These are phyloP conservation scores for Tenrec ecaudatus DNA, from an alignment of 2,113 vertebrate species.

Conservation along the genomic window DNA sequence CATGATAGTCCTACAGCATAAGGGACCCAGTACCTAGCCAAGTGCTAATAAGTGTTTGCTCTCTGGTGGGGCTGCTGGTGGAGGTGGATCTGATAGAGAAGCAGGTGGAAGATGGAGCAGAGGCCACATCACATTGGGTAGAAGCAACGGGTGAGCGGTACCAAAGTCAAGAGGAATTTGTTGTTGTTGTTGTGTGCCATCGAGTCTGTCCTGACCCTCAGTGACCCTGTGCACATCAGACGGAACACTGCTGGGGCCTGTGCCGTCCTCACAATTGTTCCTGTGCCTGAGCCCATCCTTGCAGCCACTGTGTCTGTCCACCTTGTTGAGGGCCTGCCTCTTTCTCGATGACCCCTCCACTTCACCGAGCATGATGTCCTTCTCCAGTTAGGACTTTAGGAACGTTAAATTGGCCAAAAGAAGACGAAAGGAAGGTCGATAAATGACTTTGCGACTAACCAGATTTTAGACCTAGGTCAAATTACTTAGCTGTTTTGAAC, in stretches of 20 bases:
- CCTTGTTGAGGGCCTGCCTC: too few relatives aligned
- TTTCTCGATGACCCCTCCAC: too few relatives aligned
- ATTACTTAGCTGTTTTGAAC: constrained; percentile 28
- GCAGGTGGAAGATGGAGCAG: neutral
- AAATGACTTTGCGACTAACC: neutral
- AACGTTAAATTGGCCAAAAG: neutral
- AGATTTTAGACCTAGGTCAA: neutral
- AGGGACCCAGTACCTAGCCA: neutral
- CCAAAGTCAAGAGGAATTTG: neutral
- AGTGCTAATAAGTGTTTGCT: neutral
- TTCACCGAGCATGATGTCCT: too few relatives aligned
- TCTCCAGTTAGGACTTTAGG: neutral
- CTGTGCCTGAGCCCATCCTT: too few relatives aligned
- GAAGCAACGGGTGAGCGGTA: neutral
- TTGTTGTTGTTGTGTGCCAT: too few relatives aligned
- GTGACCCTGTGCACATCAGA: too few relatives aligned
- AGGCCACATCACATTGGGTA: neutral
- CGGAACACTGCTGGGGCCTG: too few relatives aligned
- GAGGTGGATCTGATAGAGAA: neutral
- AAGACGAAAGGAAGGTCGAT: neutral
- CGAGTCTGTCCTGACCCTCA: too few relatives aligned
- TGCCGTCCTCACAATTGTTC: too few relatives aligned
- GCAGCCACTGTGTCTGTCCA: too few relatives aligned
- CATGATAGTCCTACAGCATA: neutral
- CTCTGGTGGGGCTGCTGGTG: too few relatives aligned